These are phyloP conservation scores for Anthopleura sola DNA, from an alignment of 64 coral and sea anemone species.

Conservation along the genomic window DNA sequence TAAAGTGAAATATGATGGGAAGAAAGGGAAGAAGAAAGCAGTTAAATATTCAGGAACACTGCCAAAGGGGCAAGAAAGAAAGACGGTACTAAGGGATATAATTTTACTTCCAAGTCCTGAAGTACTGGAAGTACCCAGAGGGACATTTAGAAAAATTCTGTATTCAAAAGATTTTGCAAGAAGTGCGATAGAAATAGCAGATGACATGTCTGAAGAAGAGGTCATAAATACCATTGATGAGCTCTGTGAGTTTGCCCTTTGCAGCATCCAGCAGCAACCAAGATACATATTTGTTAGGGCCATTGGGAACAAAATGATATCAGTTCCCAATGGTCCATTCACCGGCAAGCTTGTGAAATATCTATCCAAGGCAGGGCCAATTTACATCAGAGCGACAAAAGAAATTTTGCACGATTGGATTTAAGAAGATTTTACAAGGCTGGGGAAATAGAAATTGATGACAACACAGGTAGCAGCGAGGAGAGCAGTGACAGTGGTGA, in stretches of 20 bases:
- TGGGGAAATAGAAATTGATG: slow-evolving; percentile 4
- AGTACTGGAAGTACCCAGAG: slow-evolving; percentile 50
- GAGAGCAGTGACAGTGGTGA: background rate
- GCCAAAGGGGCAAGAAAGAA: slow-evolving; percentile 21
- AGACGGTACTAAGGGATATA: slow-evolving; percentile 47
- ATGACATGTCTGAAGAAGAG: slow-evolving; percentile 52
- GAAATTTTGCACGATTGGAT: slow-evolving; percentile 1
- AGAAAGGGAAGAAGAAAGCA: slow-evolving; percentile 26
- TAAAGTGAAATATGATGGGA: slow-evolving; percentile 22
- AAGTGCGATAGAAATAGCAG: slow-evolving; percentile 39
- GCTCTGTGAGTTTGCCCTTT: background rate
- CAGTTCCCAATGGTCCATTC: slow-evolving; percentile 14
- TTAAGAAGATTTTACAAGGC: slow-evolving; percentile 10
- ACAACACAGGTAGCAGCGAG: background rate
- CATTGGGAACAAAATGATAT: slow-evolving; percentile 25
- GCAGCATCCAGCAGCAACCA: background rate
- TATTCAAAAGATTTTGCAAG: slow-evolving; percentile 46
- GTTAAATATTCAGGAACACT: background rate
- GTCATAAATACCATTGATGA: slow-evolving; percentile 26
- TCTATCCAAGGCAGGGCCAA: slow-evolving; percentile 37
- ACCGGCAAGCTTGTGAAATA: slow-evolving; percentile 39
- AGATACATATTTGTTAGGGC: slow-evolving; percentile 23
- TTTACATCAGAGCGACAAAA: slow-evolving; percentile 33
- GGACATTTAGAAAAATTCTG: slow-evolving; percentile 22
- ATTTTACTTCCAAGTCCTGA: slow-evolving; percentile 40